These are phyloP conservation scores for Isichthys henryi DNA, from an alignment of 2,113 vertebrate genomes.

Conservation along the genomic window DNA sequence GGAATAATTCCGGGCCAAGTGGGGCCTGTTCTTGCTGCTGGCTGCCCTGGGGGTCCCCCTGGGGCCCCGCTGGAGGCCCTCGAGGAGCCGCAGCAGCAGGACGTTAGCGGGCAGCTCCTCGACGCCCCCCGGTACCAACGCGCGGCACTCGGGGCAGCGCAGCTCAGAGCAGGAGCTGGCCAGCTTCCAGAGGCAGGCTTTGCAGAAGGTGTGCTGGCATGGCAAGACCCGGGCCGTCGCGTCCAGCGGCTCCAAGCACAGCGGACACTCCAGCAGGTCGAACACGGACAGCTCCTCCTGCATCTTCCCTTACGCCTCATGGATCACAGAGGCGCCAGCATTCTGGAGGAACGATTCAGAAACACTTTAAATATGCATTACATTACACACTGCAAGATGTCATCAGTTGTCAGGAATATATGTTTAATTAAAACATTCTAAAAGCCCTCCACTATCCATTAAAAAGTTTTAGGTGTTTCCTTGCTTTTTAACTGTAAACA, in stretches of 20 bases:
- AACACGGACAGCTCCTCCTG: slow-evolving; percentile 77
- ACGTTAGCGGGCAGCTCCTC: slow-evolving; percentile 81
- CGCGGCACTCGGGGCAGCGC: slow-evolving; percentile 78
- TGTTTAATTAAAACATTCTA: background rate
- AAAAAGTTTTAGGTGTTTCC: background rate
- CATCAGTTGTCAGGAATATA: background rate
- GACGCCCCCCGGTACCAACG: slow-evolving; percentile 65
- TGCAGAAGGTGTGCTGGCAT: slow-evolving; percentile 94
- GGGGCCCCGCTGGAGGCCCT: slow-evolving; percentile 56
- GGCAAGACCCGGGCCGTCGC: slow-evolving; percentile 81
- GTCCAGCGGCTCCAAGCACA: slow-evolving; percentile 78
- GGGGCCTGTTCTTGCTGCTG: slow-evolving; percentile 43
- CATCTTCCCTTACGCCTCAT: slow-evolving; percentile 26
- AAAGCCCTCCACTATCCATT: background rate
- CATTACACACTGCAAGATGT: background rate
- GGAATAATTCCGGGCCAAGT: slow-evolving; percentile 50
- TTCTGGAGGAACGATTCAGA: slow-evolving; percentile 26
- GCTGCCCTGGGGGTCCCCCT: slow-evolving; percentile 39
- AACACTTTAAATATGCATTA: slow-evolving; percentile 17
- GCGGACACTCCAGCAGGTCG: slow-evolving; percentile 78
- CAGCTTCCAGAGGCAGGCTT: slow-evolving; percentile 75
- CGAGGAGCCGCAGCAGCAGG: slow-evolving; percentile 74
- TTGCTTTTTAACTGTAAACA: background rate
- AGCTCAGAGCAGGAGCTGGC: slow-evolving; percentile 66
- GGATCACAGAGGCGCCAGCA: slow-evolving; percentile 31